Base-by-base conservation (phyloP, 1,140 invertebrate genomes). In the Sitophilus oryzae region DNA sequence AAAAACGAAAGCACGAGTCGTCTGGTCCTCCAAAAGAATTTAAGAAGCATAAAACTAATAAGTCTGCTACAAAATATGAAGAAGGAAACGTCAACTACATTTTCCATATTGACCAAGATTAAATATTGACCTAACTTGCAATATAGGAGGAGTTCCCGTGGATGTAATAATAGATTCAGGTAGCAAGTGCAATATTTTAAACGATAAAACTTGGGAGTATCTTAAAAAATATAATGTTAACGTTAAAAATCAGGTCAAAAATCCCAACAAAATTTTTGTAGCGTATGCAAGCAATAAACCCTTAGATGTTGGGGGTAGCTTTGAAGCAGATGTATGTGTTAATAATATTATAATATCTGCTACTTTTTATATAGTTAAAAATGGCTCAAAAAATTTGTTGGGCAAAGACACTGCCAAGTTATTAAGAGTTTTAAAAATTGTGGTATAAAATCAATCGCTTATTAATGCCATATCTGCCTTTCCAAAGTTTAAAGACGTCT, bases 401-500 rank as follows among this genome's bases (percentile, higher is more conserved):
- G 37, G 37, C 5, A 40, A 40, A 40, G 37, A 40, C 14, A 60
- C 60, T n/a, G 60, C 62, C 18, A 64, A 23, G 11, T 23, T 35
- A 9, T 56, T 68, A 3, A 54, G 57, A 2, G 61, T 68, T 4
- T 50, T 70, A n/a, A 65, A 56, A 52, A 11, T 67, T 30, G 67
- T 63, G 6, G 9, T 36, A 8, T 19, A 44, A 3, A 19, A n/a
- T n/a, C n/a, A n/a, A n/a, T n/a, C 42, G 2, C 15, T 21, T 22
- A 41, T 1, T 5, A 35, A 41, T 3, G 19, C 3, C 11, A 1
- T 40, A 40, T 5, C 9, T 6, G 5, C 19, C 38, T 70, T 70
- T 56, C 66, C 67, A 1, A 71, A 66, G 57, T 44, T 69, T 46
- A 66, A 66, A 65, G 45, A 58, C 42, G 52, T 68, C 3, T 16